Evolutionary conservation across 2,113 vertebrate genomes (phyloP).

Genomic region (Amblyornis subalaris): DNA sequence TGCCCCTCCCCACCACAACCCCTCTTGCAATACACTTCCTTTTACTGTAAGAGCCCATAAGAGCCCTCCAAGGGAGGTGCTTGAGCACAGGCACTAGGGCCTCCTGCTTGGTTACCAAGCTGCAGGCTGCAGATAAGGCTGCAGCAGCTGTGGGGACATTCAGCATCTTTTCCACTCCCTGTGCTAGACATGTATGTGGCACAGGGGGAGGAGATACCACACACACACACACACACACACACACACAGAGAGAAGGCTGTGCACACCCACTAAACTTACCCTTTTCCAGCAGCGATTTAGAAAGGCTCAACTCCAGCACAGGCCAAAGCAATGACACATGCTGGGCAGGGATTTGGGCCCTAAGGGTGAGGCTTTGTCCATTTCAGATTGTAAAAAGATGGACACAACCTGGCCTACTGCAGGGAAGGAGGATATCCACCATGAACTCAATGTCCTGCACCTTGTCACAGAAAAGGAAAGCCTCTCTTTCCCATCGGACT

Average conservation of each 20-base stretch:
- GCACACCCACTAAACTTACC: neutral
- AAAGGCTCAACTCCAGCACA: neutral
- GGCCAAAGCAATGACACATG: rapidly evolving
- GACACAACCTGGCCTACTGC: neutral
- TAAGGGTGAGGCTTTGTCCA: neutral
- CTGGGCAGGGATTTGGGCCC: rapidly evolving
- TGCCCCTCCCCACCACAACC: neutral
- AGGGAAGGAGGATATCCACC: neutral
- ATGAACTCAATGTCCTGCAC: neutral
- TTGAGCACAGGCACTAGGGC: neutral
- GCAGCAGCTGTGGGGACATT: conserved; percentile 12
- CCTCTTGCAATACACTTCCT: conserved; percentile 23
- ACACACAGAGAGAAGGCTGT: neutral
- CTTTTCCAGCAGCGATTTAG: neutral
- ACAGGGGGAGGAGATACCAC: neutral
- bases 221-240: neutral
- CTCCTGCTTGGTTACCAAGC: neutral
- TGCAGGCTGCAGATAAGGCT: conserved; percentile 54
- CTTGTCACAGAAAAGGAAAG: neutral
- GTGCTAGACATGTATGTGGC: neutral
- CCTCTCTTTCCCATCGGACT: neutral
- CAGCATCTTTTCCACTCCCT: neutral
- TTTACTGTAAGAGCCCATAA: conserved; percentile 7
- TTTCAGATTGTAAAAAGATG: neutral
- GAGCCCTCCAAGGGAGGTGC: conserved; percentile 21